Conservation (phyloP, 1,140 invertebrate species). For the Ectropis grisescens region DNA sequence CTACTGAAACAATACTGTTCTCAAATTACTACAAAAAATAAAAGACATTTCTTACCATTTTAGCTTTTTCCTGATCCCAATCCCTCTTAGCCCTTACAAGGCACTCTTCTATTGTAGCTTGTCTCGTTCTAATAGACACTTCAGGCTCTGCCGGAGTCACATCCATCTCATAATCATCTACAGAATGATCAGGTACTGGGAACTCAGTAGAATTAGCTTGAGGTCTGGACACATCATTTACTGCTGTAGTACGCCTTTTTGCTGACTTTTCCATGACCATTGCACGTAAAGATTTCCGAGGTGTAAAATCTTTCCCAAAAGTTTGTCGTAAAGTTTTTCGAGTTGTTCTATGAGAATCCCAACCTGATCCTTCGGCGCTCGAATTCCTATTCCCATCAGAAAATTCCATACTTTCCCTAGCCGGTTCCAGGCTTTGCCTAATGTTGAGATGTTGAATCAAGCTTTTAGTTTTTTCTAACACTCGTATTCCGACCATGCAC, state of each 20-base stretch:
- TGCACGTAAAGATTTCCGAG: conserved; percentile 41
- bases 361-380: conserved; percentile 40
- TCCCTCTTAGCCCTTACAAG: conserved; percentile 34
- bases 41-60: conserved; percentile 29
- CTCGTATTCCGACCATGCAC: conserved; percentile 24
- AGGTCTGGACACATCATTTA: conserved; percentile 11
- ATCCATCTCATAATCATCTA: conserved; percentile 1
- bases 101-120: conserved; percentile 31
- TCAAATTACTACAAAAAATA: too few relatives aligned
- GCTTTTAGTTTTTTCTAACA: conserved; percentile 31
- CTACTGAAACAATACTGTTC: too few relatives aligned
- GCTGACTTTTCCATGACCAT: conserved; percentile 55
- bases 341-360: conserved; percentile 55
- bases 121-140: conserved; percentile 18
- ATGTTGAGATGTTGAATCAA: conserved; percentile 26
- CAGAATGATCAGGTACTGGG: conserved; percentile 10
- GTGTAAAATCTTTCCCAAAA: conserved; percentile 50
- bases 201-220: conserved; percentile 35
- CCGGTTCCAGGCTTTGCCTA: conserved; percentile 25
- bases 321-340: conserved; percentile 49
- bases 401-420: conserved; percentile 26
- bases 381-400: conserved; percentile 34
- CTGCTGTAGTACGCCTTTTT: conserved; percentile 25
- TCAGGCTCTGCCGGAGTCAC: conserved; percentile 13
- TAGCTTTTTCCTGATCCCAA: conserved; percentile 26